These are phyloP conservation scores for Rhynchophorus ferrugineus DNA, from an alignment of 1,140 invertebrate genomes.

Conservation along the genomic window DNA sequence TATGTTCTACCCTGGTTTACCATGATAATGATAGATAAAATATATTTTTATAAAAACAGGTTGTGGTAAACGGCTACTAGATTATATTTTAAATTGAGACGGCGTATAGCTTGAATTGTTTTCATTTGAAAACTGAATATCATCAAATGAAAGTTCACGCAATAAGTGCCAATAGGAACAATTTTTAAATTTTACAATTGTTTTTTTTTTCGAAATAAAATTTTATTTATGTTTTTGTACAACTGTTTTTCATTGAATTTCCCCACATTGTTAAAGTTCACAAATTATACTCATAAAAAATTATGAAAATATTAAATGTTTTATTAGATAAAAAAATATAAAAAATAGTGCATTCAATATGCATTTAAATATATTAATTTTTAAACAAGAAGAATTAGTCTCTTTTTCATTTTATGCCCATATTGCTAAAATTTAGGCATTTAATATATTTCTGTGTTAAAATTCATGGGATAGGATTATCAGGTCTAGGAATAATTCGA, in stretches of 20 bases:
- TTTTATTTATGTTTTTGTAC: conserved; percentile 2
- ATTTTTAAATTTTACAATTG: not conserved
- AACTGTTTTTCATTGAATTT: not conserved
- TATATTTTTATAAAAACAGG: not conserved
- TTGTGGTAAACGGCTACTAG: conserved; percentile 1
- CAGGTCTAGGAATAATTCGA: too few species aligned
- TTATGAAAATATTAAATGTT: too few species aligned
- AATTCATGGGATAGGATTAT: too few species aligned
- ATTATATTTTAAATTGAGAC: not conserved
- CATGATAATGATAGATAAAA: not conserved
- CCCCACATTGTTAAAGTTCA: too few species aligned
- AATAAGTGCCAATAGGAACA: conserved; percentile 1
- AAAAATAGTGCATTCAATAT: too few species aligned
- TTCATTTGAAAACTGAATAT: not conserved
- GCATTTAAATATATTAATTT: too few species aligned
- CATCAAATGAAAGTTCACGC: not conserved
- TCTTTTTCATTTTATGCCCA: too few species aligned
- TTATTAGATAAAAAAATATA: too few species aligned
- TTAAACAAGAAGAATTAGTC: too few species aligned
- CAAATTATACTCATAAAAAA: too few species aligned
- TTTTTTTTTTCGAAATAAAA: conserved; percentile 4
- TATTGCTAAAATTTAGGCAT: too few species aligned
- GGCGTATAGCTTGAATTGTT: not conserved
- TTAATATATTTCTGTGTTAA: too few species aligned
- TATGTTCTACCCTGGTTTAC: not conserved